Evolutionary conservation across 2,113 vertebrate genomes (phyloP).

Genomic region (Pelobates fuscus): DNA sequence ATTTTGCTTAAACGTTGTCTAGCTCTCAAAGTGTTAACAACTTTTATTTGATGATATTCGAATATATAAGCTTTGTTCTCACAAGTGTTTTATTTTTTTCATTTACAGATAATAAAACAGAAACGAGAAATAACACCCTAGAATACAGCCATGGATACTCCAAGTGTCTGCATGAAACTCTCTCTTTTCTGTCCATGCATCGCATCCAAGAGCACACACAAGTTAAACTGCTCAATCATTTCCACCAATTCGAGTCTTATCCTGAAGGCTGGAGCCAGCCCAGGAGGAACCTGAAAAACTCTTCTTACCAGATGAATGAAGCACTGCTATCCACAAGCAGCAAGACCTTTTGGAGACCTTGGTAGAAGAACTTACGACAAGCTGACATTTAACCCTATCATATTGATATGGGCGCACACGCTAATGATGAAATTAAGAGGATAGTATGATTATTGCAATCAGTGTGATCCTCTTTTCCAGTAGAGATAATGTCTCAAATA

Average conservation of each 20-base stretch:
- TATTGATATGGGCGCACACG: neutral
- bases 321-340: constrained; percentile 47
- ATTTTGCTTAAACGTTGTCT: too few relatives aligned
- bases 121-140: constrained; percentile 53
- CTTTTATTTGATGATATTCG: too few relatives aligned
- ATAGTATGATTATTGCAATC: neutral
- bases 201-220: constrained; percentile 61
- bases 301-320: constrained; percentile 56
- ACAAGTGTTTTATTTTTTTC: neutral
- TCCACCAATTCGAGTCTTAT: constrained; percentile 59
- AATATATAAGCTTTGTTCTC: neutral
- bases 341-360: constrained; percentile 80
- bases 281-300: constrained; percentile 45
- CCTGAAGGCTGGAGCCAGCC: neutral
- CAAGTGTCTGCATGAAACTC: constrained; percentile 74
- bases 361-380: constrained; percentile 65
- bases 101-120: constrained; percentile 40
- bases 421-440: neutral
- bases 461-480: neutral
- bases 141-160: constrained; percentile 73
- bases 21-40: too few relatives aligned
- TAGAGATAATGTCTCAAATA: neutral
- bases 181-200: constrained; percentile 71
- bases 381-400: neutral
- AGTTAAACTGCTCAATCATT: constrained; percentile 60